Conservation (phyloP, 2,888 invertebrate species). For the Acleris sparsana region DNA sequence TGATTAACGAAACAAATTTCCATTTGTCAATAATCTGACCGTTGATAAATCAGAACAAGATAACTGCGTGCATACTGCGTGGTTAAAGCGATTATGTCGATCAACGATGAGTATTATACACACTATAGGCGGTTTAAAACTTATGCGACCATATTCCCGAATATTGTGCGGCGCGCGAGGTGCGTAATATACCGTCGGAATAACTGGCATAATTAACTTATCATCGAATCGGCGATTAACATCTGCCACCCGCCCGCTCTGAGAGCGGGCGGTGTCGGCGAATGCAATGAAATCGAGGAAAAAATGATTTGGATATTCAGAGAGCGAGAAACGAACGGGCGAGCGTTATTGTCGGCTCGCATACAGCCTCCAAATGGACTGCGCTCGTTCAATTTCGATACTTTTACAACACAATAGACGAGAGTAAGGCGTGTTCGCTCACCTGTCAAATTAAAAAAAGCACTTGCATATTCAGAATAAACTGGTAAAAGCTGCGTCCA, state of each 20-base stretch:
- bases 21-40: no score
- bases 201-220: conserved; percentile 61
- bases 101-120: conserved; percentile 1
- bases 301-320: conserved; percentile 76
- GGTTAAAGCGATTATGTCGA: conserved; percentile 26
- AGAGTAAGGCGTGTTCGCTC: conserved; percentile 78
- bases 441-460: conserved; percentile 82
- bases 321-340: conserved; percentile 66
- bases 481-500: conserved; percentile 47
- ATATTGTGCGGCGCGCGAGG: conserved; percentile 35
- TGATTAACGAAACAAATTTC: no score
- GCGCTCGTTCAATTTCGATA: conserved; percentile 80
- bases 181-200: conserved; percentile 50
- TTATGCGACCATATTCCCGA: conserved; percentile 19
- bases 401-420: conserved; percentile 79
- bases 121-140: conserved; percentile 17
- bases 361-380: conserved; percentile 75
- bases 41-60: conserved; percentile 5
- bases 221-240: conserved; percentile 48
- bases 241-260: conserved; percentile 48
- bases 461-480: conserved; percentile 75
- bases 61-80: background rate
- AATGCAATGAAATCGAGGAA: conserved; percentile 69
- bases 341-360: conserved; percentile 70
- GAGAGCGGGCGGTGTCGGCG: conserved; percentile 52